Evolutionary conservation across 2,888 invertebrate genomes (phyloP).

Genomic region (Ophioninae sp.): DNA sequence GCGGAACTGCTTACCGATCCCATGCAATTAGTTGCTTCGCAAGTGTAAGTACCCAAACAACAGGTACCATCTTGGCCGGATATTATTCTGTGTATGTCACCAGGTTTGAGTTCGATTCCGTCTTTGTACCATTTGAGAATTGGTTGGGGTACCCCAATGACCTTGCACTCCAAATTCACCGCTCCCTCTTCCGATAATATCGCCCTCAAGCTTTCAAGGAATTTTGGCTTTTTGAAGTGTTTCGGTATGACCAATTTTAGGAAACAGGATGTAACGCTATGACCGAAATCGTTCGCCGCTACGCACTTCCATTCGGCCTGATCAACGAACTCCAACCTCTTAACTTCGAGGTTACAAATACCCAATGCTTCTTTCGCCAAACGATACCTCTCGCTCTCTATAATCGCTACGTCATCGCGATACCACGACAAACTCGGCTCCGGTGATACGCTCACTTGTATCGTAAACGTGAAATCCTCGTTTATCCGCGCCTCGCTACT

Average conservation of each 20-base stretch:
- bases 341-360: slow-evolving; percentile 88
- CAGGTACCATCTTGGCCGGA: slow-evolving; percentile 95
- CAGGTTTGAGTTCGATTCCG: slow-evolving; percentile 93
- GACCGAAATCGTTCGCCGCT: slow-evolving; percentile 93
- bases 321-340: slow-evolving; percentile 89
- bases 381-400: slow-evolving; percentile 87
- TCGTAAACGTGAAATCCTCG: slow-evolving; percentile 90
- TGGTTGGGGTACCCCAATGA: slow-evolving; percentile 95
- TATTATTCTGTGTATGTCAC: slow-evolving; percentile 95
- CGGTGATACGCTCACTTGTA: slow-evolving; percentile 91
- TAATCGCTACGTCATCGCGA: slow-evolving; percentile 90
- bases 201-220: slow-evolving; percentile 92
- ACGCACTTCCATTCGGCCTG: slow-evolving; percentile 95
- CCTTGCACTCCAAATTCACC: slow-evolving; percentile 95
- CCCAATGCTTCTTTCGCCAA: slow-evolving; percentile 87
- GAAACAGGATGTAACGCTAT: slow-evolving; percentile 93
- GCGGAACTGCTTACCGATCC: slow-evolving; percentile 94
- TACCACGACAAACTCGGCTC: slow-evolving; percentile 94
- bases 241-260: slow-evolving; percentile 92
- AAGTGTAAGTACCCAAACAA: slow-evolving; percentile 94
- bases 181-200: slow-evolving; percentile 94
- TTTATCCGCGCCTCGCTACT: slow-evolving; percentile 92
- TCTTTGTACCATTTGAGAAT: slow-evolving; percentile 96
- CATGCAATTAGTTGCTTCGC: slow-evolving; percentile 95
- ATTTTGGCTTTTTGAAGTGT: slow-evolving; percentile 94